Evolutionary conservation across 2,113 vertebrate species (phyloP).

Genomic region (Empidonax alnorum): DNA sequence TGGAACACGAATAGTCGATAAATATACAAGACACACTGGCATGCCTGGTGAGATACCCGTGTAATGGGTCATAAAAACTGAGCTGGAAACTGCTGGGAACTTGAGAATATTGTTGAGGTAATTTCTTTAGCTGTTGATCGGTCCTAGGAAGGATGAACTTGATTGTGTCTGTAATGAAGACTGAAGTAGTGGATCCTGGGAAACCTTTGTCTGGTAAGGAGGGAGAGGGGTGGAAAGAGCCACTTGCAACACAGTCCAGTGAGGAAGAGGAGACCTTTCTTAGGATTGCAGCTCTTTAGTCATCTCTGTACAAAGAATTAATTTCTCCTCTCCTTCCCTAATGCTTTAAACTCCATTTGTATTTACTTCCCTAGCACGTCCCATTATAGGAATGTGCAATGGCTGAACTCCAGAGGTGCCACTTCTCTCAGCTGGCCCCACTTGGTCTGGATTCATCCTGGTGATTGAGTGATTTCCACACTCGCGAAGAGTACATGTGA

Average conservation of each 20-base stretch:
- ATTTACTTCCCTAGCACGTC: not conserved
- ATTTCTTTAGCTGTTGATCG: not conserved
- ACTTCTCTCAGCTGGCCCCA: not conserved
- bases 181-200: not conserved
- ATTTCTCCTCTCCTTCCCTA: not conserved
- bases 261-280: not conserved
- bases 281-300: not conserved
- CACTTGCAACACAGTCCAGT: not conserved
- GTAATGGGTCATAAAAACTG: not conserved
- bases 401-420: not conserved
- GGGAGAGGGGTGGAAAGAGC: not conserved
- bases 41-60: not conserved
- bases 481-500: not conserved
- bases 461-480: not conserved
- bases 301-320: not conserved
- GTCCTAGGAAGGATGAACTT: not conserved
- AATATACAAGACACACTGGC: not conserved
- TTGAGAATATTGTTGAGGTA: not conserved
- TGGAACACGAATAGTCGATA: not conserved
- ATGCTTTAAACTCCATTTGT: not conserved
- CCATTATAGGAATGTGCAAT: fast-evolving
- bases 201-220: not conserved
- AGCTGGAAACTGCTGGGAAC: not conserved
- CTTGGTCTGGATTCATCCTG: not conserved
- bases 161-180: not conserved